Base-by-base conservation (phyloP, 2,888 invertebrate species). In the Chrysolina haemoptera region DNA sequence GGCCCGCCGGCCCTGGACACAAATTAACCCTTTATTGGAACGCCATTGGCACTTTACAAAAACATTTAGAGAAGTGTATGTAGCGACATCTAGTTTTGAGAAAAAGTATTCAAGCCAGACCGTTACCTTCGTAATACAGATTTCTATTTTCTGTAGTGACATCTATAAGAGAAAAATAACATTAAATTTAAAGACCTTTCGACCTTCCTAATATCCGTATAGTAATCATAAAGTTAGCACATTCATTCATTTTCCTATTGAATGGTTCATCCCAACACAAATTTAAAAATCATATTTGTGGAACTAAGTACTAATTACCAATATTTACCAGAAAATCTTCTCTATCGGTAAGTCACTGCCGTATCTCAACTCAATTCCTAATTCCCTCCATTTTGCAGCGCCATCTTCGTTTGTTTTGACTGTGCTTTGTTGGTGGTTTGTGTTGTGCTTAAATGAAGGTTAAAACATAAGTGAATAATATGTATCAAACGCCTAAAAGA, bases 331-430 rank as follows among this genome's bases (percentile, higher is more conserved):
- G 22, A 27, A 16, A n/a, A 59, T n/a, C 14, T n/a, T 22, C 46
- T 63, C 43, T 11, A 63, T 43, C 63, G 50, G 18, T 53, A 67
- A 53, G 48, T 53, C 16, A 9, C 67, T 67, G 64, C 14, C 35
- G 27, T 55, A 35, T 35, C 35, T 35, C 35, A 1, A 27, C 27
- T 27, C 40, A 27, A 43, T n/a, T 62, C 40, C 35, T 63, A 68
- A 74, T 84, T 84, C 84, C 83, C 84, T 84, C 84, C 83, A 83
- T 79, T 83, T 84, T 81, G 74, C 69, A 75, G 83, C 83, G 82
- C 82, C 84, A 82, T 82, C 83, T 84, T 78, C 80, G 77, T 82
- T 83, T 84, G 83, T 84, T 85, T 84, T 84, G 82, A 81, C 82
- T 83, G 82, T 67, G 53, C 48, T 35, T 67, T 67, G 67, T 67